Evolutionary conservation across 2,113 vertebrate genomes (phyloP).

Genomic region (Apaloderma vittatum): DNA sequence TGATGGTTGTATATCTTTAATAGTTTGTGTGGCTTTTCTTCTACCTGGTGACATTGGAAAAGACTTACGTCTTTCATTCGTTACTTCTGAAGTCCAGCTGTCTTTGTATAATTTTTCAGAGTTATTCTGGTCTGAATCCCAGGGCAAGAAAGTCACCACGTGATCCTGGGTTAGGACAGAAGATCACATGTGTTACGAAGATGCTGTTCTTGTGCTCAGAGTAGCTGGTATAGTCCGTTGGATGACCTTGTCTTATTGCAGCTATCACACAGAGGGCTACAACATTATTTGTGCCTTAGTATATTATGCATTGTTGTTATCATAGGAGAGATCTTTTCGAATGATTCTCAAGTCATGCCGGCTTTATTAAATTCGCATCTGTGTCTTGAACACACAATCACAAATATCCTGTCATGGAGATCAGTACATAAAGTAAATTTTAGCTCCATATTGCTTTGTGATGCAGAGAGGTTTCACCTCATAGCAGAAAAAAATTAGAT

Average conservation of each 20-base stretch:
- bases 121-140: not conserved
- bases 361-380: not conserved
- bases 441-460: not conserved
- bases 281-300: not conserved
- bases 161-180: not conserved
- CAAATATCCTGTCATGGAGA: not conserved
- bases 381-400: not conserved
- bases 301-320: not conserved
- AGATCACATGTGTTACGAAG: fast-evolving
- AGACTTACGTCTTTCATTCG: not conserved
- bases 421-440: not conserved
- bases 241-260: not conserved
- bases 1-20: not conserved
- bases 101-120: not conserved
- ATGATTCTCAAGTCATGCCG: not conserved
- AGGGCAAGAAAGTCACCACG: not conserved
- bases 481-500: not conserved
- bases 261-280: not conserved
- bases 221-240: not conserved
- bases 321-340: not conserved
- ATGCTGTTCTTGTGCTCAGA: not conserved
- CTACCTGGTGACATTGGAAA: not conserved
- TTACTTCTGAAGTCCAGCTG: not conserved
- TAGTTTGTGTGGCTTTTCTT: not conserved
- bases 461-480: not conserved